Conservation (phyloP, 2,113 vertebrate species). For the Sarotherodon lohbergeri region DNA sequence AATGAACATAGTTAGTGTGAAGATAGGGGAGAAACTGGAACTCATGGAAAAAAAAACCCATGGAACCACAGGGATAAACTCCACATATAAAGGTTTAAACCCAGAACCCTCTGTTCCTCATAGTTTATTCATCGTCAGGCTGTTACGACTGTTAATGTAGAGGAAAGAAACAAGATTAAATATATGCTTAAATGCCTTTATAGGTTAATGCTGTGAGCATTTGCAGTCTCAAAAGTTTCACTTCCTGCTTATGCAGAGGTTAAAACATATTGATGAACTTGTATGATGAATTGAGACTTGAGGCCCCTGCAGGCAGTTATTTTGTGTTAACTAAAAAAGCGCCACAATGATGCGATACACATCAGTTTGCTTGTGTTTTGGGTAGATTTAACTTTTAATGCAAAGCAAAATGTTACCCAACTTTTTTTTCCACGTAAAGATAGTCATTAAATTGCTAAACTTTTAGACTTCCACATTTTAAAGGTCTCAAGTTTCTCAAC, state of each 20-base stretch:
- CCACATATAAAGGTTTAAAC: background rate
- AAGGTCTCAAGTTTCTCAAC: background rate
- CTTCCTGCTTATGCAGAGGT: background rate
- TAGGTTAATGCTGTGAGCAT: background rate
- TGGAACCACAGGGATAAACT: background rate
- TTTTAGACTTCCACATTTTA: background rate
- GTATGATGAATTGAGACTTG: background rate
- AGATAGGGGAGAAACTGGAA: background rate
- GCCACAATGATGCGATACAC: background rate
- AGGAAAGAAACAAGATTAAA: background rate
- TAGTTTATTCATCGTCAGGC: background rate
- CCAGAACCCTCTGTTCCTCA: background rate
- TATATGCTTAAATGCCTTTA: background rate
- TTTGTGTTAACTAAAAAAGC: background rate
- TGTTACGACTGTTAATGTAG: background rate
- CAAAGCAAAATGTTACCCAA: background rate
- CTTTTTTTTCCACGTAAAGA: fast-evolving
- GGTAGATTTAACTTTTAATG: background rate
- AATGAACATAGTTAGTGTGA: background rate
- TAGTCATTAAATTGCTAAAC: background rate
- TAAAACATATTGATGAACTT: background rate
- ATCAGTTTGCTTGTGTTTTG: background rate
- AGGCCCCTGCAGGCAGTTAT: background rate
- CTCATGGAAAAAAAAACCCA: fast-evolving
- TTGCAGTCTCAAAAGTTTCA: background rate